Evolutionary conservation across 2,888 invertebrate genomes (phyloP).

Genomic region (Pollenia amentaria): DNA sequence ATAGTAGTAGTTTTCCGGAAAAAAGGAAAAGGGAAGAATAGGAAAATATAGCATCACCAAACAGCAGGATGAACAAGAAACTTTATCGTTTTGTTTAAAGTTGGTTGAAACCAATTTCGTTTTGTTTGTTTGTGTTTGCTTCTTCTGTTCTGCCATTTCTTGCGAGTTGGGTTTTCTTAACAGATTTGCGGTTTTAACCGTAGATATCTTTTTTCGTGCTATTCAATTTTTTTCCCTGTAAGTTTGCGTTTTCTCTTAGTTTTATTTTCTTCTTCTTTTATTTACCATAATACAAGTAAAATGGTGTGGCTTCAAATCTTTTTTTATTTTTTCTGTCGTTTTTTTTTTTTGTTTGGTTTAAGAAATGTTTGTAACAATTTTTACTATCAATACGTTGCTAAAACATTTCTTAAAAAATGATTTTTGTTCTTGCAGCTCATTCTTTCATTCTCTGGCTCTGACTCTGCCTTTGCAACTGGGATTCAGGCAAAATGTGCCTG

Average conservation of each 20-base stretch:
- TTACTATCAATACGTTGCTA: conserved; percentile 10
- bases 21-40: not conserved
- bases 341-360: conserved; percentile 15
- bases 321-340: not conserved
- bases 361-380: conserved; percentile 43
- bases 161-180: conserved; percentile 35
- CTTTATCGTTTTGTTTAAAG: conserved; percentile 63
- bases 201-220: conserved; percentile 37
- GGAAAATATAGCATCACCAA: conserved; percentile 25
- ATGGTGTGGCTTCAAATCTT: conserved; percentile 10
- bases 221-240: not conserved
- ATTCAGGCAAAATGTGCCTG: not conserved
- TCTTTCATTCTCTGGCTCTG: no score
- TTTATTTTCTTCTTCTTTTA: not conserved
- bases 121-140: conserved; percentile 10
- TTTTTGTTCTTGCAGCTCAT: not conserved
- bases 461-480: not conserved
- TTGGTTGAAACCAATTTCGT: conserved; percentile 43
- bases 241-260: not conserved
- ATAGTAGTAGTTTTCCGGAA: conserved; percentile 43
- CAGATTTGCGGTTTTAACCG: conserved; percentile 60
- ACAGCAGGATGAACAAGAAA: conserved; percentile 54
- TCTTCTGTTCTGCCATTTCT: conserved; percentile 4
- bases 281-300: conserved; percentile 39
- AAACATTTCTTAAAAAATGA: not conserved